Evolutionary conservation across 2,888 invertebrate genomes (phyloP), one percentile per base, ranked within the genome.

Genomic region (Tachina lurida): DNA sequence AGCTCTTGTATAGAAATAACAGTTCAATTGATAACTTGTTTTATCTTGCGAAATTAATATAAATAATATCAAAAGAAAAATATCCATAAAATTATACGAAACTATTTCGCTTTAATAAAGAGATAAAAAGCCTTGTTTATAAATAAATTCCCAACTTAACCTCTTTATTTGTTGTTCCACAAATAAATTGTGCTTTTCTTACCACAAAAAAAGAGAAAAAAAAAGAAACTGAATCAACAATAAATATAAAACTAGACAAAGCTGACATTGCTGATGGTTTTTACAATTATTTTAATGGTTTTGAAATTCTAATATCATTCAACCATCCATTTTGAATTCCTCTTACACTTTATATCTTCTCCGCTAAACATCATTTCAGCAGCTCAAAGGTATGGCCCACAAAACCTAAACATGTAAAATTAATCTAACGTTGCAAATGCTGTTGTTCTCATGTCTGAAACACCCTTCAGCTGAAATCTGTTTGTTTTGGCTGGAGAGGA

Each of bases 281-380:
- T 62, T 41, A 56, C 70, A 82, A 82, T 75, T 70, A 76, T 76
- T 82, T 67, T 76, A 82, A 82, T 82, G 63, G 79, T 17, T 76
- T 75, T 63, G 39, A 45, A 75, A 41, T 47, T 54, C 62, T 43
- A 41, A 67, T 67, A 10, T 17, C 22, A 31, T 45, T 7, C 58
- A 71, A 19, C 31, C 73, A 19, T 41, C 8, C 54, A 56, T 58
- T 65, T 68, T 12, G 41, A 47, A 41, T 68, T 49, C n/a, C 49
- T 68, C 39, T n/a, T 8, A 10, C n/a, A 19, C 17, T 62, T 17
- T 15, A 10, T 17, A 12, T 1, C 12, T 49, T 12, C 49, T 15
- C 52, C 47, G 13, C 52, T 3, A 52, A 68, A 68, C 4, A 22
- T 31, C 2, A 31, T 22, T 47, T 12, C 22, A 15, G 5, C 12